A percentile compares a stretch with the other conserved stretches of the same genome.
Evolutionary conservation across 2,888 invertebrate species (phyloP).

Genomic region (Rhimphoctona megacephalus): DNA sequence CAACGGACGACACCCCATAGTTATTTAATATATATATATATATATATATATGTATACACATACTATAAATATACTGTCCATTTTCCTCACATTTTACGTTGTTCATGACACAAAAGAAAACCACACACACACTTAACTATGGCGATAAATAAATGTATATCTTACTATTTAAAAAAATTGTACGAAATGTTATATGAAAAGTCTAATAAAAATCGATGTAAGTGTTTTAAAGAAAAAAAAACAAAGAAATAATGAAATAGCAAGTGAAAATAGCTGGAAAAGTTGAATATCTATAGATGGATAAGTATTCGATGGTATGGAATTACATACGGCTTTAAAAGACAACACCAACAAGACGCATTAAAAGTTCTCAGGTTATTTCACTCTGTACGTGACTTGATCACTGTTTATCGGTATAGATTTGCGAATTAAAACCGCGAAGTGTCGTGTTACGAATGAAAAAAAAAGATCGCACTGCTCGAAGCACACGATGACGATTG

Average conservation of each 20-base stretch:
- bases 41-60: conserved; percentile 27
- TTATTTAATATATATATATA: conserved; percentile 52
- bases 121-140: conserved; percentile 56
- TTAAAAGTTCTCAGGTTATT: not conserved
- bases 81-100: conserved; percentile 57
- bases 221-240: conserved; percentile 74
- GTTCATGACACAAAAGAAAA: conserved; percentile 62
- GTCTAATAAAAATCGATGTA: conserved; percentile 79
- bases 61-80: conserved; percentile 55
- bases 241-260: not conserved
- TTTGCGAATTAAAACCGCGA: not conserved
- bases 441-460: not conserved
- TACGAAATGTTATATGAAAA: conserved; percentile 77
- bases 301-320: not conserved
- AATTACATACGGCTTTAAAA: conserved; percentile 19
- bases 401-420: not conserved
- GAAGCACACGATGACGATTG: too few relatives aligned
- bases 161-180: conserved; percentile 72
- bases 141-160: conserved; percentile 68
- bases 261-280: not conserved
- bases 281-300: not conserved
- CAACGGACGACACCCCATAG: conserved; percentile 58
- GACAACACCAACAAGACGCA: conserved; percentile 2
- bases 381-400: not conserved
- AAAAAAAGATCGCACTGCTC: too few relatives aligned